Evolutionary conservation across 2,888 invertebrate genomes (phyloP).

Genomic region (Amiota mariae): DNA sequence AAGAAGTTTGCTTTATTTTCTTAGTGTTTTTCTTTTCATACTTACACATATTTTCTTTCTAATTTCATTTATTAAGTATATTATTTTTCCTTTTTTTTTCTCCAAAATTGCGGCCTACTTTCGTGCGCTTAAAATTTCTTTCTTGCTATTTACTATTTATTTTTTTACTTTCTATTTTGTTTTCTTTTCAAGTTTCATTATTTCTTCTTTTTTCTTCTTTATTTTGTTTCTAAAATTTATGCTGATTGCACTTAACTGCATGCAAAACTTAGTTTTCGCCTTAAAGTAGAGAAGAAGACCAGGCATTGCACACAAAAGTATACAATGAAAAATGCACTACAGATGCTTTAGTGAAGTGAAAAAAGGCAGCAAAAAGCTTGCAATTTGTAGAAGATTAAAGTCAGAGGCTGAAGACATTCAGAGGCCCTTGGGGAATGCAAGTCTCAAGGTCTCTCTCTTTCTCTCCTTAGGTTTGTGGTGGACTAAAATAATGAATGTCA

Average conservation of each 20-base stretch:
- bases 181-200: not conserved
- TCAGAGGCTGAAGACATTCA: not conserved
- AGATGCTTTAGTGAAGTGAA: not conserved
- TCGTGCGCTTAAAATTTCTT: constrained; percentile 13
- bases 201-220: constrained; percentile 23
- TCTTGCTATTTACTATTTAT: constrained; percentile 16
- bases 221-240: constrained; percentile 61
- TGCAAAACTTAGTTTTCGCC: constrained; percentile 11
- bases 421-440: too few relatives aligned
- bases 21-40: constrained; percentile 1
- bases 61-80: constrained; percentile 14
- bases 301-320: constrained; percentile 34
- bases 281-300: not conserved
- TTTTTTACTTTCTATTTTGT: constrained; percentile 6
- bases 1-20: not conserved
- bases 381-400: not conserved
- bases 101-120: not conserved
- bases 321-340: constrained; percentile 10
- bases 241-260: constrained; percentile 65
- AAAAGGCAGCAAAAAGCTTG: not conserved
- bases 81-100: not conserved
- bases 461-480: too few relatives aligned
- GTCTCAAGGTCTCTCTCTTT: too few relatives aligned
- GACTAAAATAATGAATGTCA: too few relatives aligned
- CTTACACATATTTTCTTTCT: not conserved